A percentile compares a stretch with the other conserved stretches of the same genome.
Evolutionary conservation across 2,888 invertebrate genomes (phyloP).

Genomic region (Eupithecia exiguata): DNA sequence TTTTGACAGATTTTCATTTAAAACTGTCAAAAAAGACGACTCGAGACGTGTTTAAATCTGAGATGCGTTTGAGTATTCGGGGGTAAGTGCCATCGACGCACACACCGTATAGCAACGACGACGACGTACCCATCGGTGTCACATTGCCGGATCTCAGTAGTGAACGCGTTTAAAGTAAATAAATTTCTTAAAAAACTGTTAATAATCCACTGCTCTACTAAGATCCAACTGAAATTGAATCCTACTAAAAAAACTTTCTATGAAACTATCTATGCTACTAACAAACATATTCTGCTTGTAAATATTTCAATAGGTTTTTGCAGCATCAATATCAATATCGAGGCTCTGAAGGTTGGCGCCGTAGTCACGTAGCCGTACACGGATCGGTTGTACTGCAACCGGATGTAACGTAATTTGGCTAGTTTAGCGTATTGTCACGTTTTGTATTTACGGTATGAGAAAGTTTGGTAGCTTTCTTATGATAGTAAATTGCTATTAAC

Average conservation of each 20-base stretch:
- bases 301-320: background rate
- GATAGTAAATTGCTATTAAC: background rate
- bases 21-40: too few species aligned
- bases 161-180: too few species aligned
- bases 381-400: background rate
- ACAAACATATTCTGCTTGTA: background rate
- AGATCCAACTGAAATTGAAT: too few species aligned
- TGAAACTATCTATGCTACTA: background rate
- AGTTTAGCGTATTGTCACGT: conserved; percentile 2
- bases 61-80: too few species aligned
- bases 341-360: background rate
- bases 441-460: background rate
- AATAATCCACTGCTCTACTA: too few species aligned
- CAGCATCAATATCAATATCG: background rate
- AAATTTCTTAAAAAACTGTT: too few species aligned
- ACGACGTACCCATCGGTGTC: too few species aligned
- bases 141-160: too few species aligned
- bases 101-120: background rate
- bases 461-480: background rate
- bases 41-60: too few species aligned
- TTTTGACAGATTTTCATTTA: too few species aligned
- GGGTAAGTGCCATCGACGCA: background rate
- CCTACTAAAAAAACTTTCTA: background rate
- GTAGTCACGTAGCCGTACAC: background rate
- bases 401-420: conserved; percentile 5